Percentiles rank a stretch among this genome's conserved stretches.
Conservation (phyloP, 2,113 vertebrate genomes). For the Romanogobio albipinnatus region DNA sequence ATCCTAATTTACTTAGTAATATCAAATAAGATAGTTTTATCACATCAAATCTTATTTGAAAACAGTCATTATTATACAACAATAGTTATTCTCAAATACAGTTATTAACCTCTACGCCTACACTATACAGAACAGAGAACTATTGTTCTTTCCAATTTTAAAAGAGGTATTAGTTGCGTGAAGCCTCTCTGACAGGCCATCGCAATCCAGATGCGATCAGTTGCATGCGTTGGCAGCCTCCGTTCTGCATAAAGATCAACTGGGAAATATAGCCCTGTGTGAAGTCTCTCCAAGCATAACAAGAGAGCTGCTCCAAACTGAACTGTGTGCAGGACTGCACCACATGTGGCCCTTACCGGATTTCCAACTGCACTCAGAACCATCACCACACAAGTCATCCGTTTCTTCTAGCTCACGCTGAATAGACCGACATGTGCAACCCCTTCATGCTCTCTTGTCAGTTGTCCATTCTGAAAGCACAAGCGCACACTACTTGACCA, state of each 20-base stretch:
- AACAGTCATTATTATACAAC: neutral
- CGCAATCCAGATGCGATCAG: constrained; percentile 45
- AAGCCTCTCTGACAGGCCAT: constrained; percentile 1
- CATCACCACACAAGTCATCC: constrained; percentile 41
- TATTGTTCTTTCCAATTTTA: constrained; percentile 17
- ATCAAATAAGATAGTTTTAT: neutral
- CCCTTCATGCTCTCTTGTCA: neutral
- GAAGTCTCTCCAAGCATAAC: constrained; percentile 59
- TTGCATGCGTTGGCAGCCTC: constrained; percentile 47
- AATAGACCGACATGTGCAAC: constrained; percentile 3
- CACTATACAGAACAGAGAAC: constrained; percentile 16
- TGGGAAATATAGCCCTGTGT: constrained; percentile 53
- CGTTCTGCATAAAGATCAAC: constrained; percentile 46
- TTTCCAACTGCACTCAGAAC: constrained; percentile 42
- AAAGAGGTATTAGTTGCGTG: constrained; percentile 28
- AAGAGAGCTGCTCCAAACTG: constrained; percentile 33
- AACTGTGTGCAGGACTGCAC: constrained; percentile 13
- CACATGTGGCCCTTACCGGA: constrained; percentile 47
- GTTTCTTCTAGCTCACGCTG: constrained; percentile 18
- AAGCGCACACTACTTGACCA: neutral
- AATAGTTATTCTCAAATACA: neutral
- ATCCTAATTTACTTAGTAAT: neutral
- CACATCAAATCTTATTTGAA: neutral
- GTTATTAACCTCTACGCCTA: neutral
- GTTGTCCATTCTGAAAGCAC: neutral